A percentile compares a stretch with the other conserved stretches of the same genome.
These are phyloP conservation scores for Ornithorhynchus anatinus DNA, from an alignment of 2,113 vertebrate genomes.

Conservation along the genomic window DNA sequence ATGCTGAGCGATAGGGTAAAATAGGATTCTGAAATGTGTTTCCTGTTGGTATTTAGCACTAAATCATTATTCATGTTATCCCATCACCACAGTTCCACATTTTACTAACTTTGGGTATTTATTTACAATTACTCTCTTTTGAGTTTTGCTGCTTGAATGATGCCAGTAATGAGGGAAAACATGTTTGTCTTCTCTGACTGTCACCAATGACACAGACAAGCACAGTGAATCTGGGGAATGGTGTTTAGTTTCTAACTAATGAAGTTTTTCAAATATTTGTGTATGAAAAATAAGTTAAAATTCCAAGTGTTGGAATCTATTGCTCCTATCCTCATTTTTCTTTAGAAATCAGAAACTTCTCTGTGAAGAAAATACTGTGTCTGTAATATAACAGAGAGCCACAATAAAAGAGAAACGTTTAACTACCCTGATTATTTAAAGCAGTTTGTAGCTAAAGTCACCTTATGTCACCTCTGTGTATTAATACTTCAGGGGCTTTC, in stretches of 20 bases:
- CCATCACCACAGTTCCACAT: conserved; percentile 18
- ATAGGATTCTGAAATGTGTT: conserved; percentile 14
- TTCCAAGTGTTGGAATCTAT: conserved; percentile 34
- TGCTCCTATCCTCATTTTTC: conserved; percentile 46
- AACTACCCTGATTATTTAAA: conserved; percentile 26
- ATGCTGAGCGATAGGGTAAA: neutral
- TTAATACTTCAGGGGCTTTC: too few species aligned
- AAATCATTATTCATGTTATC: conserved; percentile 6
- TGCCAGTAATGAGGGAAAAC: conserved; percentile 56
- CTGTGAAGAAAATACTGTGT: neutral
- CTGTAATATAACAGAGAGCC: conserved; percentile 14
- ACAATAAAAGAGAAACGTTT: conserved; percentile 3
- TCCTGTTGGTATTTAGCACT: conserved; percentile 33
- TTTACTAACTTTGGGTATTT: conserved; percentile 34
- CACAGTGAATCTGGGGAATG: conserved; percentile 57
- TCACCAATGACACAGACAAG: conserved; percentile 58
- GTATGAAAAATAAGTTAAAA: conserved; percentile 55
- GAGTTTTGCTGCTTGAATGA: conserved; percentile 51
- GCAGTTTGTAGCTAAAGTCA: conserved; percentile 18
- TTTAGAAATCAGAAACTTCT: conserved; percentile 27
- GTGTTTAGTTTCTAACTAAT: conserved; percentile 65
- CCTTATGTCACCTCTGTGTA: conserved; percentile 24
- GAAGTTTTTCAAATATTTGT: conserved; percentile 61
- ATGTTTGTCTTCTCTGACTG: conserved; percentile 59
- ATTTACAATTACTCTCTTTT: conserved; percentile 52